These are phyloP conservation scores for Mimumesa dahlbomi DNA, from an alignment of 2,888 invertebrate species.

Conservation along the genomic window DNA sequence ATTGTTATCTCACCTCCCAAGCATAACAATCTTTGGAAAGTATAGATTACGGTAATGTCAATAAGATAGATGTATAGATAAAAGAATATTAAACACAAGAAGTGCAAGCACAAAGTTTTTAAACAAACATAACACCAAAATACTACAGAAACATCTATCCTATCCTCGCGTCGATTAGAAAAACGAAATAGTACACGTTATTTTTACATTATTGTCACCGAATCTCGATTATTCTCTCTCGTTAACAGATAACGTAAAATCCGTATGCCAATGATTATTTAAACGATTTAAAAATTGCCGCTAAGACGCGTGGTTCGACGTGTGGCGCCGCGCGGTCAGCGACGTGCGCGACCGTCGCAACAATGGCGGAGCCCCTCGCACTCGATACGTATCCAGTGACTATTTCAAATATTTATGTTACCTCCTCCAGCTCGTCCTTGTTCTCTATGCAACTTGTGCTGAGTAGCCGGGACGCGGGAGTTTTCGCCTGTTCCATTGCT, in stretches of 20 bases:
- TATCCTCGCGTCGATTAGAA: no score
- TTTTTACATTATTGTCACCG: neutral
- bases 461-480: constrained; percentile 87
- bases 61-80: constrained; percentile 46
- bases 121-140: no score
- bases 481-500: constrained; percentile 80
- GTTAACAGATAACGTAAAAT: neutral
- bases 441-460: constrained; percentile 91
- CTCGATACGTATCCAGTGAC: constrained; percentile 76
- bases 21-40: no score
- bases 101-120: no score
- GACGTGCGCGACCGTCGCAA: constrained; percentile 83
- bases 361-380: constrained; percentile 78
- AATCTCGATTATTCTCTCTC: neutral
- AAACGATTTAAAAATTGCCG: constrained; percentile 68
- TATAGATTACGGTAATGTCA: constrained; percentile 55
- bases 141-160: no score
- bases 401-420: constrained; percentile 82
- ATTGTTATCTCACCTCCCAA: constrained; percentile 29
- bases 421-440: constrained; percentile 95
- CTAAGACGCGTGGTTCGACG: constrained; percentile 58
- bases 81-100: constrained; percentile 4
- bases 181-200: no score
- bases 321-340: constrained; percentile 76
- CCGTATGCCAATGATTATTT: constrained; percentile 13